Evolutionary conservation across 35 echinoderm and acorn worm genomes (phyloP).

Genomic region (Hemicentrotus pulcherrimus): DNA sequence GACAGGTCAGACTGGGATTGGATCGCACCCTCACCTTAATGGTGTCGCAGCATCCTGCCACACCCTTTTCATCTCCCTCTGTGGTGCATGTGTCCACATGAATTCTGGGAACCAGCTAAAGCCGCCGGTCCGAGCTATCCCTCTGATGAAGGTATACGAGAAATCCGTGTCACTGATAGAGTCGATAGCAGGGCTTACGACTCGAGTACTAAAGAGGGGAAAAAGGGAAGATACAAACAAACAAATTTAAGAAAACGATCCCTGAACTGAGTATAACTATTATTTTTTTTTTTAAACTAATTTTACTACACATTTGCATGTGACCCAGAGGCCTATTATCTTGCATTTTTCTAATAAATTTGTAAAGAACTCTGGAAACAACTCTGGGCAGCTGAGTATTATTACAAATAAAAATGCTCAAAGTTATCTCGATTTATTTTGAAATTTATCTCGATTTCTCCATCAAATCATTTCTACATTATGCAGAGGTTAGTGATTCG

Average conservation of each 20-base stretch:
- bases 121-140: slow-evolving; percentile 69
- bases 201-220: slow-evolving; percentile 53
- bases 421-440: no score
- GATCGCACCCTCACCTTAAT: slow-evolving; percentile 60
- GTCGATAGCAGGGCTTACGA: slow-evolving; percentile 79
- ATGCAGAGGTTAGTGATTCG: no score
- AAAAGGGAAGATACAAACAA: not conserved
- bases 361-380: no score
- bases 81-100: slow-evolving; percentile 70
- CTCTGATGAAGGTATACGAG: slow-evolving; percentile 57
- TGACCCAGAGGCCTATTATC: no score
- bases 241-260: not conserved
- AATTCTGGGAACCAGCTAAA: slow-evolving; percentile 90
- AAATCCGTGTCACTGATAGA: slow-evolving; percentile 83
- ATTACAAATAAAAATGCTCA: no score
- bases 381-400: no score
- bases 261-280: not conserved
- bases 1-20: not conserved
- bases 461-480: no score
- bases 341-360: no score
- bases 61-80: slow-evolving; percentile 59
- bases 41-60: slow-evolving; percentile 63
- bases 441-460: no score
- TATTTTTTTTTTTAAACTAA: no score
- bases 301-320: no score